These are phyloP conservation scores for Coreoperca whiteheadi DNA, from an alignment of 2,113 vertebrate species.

Conservation along the genomic window DNA sequence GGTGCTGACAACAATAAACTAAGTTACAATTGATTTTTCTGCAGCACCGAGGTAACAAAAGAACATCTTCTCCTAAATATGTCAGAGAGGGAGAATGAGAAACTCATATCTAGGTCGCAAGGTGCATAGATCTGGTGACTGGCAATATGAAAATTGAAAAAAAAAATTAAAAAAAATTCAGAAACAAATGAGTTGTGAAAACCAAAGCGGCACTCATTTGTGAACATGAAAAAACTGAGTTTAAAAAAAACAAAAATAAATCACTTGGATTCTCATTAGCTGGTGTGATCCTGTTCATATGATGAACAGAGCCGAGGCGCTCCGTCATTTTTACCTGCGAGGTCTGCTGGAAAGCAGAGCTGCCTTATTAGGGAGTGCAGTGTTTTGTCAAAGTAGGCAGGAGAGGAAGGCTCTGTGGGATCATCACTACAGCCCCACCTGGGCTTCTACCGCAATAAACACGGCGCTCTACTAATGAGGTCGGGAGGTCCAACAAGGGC, in stretches of 20 bases:
- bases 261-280: constrained; percentile 29
- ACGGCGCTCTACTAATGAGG: constrained; percentile 49
- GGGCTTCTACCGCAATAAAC: constrained; percentile 53
- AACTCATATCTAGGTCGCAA: constrained; percentile 20
- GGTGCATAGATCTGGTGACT: constrained; percentile 27
- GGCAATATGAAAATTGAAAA: background rate
- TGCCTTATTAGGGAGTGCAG: constrained; percentile 26
- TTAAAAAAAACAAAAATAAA: too few relatives aligned
- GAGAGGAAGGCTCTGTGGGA: constrained; percentile 25
- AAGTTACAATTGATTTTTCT: constrained; percentile 28
- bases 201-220: background rate
- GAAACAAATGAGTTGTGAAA: background rate
- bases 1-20: constrained; percentile 3
- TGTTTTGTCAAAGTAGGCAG: constrained; percentile 26
- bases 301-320: background rate
- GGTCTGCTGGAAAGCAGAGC: constrained; percentile 16
- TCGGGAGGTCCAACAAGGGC: constrained; percentile 28
- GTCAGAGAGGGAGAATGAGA: constrained; percentile 6
- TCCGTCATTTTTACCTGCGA: constrained; percentile 16
- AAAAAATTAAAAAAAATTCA: too few relatives aligned
- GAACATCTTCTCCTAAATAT: constrained; percentile 31
- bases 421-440: constrained; percentile 50
- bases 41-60: constrained; percentile 6
- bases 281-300: background rate
- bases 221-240: constrained; percentile 13